Conservation (phyloP, 2,888 invertebrate genomes). For the Eucera pruinosa region DNA sequence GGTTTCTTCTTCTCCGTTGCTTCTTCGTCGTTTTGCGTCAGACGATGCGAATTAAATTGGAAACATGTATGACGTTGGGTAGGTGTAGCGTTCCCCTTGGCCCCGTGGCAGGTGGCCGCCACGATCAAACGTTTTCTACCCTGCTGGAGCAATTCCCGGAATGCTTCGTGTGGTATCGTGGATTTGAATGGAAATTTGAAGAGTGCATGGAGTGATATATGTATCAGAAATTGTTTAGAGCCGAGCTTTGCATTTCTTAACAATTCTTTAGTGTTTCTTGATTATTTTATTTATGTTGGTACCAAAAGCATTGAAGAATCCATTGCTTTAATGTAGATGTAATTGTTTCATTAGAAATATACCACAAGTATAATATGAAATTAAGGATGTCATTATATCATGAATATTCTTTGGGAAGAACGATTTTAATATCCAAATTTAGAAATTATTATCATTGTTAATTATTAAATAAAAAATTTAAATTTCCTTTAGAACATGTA, state of each 20-base stretch:
- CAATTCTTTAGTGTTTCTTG: background rate
- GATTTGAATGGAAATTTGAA: conserved; percentile 1
- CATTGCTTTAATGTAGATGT: too few species aligned
- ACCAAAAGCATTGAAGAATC: too few species aligned
- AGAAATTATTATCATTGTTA: too few species aligned
- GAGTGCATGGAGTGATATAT: background rate
- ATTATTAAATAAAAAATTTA: too few species aligned
- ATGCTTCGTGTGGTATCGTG: conserved; percentile 1
- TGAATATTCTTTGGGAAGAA: too few species aligned
- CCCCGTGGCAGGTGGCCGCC: conserved; percentile 27
- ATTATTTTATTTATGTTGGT: background rate
- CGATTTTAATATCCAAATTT: too few species aligned
- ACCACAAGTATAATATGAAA: too few species aligned
- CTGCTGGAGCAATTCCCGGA: conserved; percentile 17
- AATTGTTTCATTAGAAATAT: too few species aligned
- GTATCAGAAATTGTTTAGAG: background rate
- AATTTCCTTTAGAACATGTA: too few species aligned
- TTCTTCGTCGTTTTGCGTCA: conserved; percentile 17
- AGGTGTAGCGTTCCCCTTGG: conserved; percentile 25
- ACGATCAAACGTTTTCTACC: conserved; percentile 27
- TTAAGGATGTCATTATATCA: too few species aligned
- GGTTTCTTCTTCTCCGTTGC: background rate
- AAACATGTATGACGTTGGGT: conserved; percentile 34
- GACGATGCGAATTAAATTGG: conserved; percentile 47
- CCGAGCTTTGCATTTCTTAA: background rate